Evolutionary conservation across 2,113 vertebrate species (phyloP), one percentile per base, ranked within the genome.

Genomic region (Maccullochella peelii): DNA sequence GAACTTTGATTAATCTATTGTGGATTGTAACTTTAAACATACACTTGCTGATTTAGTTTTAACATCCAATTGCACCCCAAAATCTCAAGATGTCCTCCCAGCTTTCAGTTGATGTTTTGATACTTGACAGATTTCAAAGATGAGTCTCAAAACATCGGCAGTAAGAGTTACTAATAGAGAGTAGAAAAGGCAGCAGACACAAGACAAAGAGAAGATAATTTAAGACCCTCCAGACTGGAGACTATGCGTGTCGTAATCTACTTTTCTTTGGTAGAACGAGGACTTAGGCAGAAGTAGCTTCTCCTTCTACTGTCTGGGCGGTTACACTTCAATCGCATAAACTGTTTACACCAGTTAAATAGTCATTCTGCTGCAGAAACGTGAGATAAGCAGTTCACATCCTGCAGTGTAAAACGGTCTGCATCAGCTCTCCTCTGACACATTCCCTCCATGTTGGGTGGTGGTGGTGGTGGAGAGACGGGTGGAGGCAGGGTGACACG

Each of bases 401-500:
- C 67, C 55, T 76, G 58, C 79, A 18, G 67, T 55, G 73, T 36
- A 57, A 52, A 38, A 38, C 73, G 58, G 69, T 71, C 58, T 52
- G 14, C 25, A 61, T 80, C 50, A 52, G 63, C 79, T 84, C 82
- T 65, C 33, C 49, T 65, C 79, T 77, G 86, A 86, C 84, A 83
- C 50, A 14, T 61, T 55, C 30, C 47, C 67, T 78, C 61, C 78
- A 65, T 6, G 73, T 59, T 82, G 66, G 50, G 47, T 14, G 80
- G 20, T 68, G 78, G 50, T 25, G 83, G 73, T 52, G 61, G 59
- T 52, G 76, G 79, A 52, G 77, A n/a, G 42, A 30, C 54, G 25
- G 66, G 68, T 57, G 85, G 84, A 80, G 76, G 71, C 71, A 73
- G 70, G 69, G 71, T 86, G 92, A 86, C 89, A 88, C 78, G 0